Conservation (phyloP, 2,113 vertebrate species). For the Grallaria varia region DNA sequence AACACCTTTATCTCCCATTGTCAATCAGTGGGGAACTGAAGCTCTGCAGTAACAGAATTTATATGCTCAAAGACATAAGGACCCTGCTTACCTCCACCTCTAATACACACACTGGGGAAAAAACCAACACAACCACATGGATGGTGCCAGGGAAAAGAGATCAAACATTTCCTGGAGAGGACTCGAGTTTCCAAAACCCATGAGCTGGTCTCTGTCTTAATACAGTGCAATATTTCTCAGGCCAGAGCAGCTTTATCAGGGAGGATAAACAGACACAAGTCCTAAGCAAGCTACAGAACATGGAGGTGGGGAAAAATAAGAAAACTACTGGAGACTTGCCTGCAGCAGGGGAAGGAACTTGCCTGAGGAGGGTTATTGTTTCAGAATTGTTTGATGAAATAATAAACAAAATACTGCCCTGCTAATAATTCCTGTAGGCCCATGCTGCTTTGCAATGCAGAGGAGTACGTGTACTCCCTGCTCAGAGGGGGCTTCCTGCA, state of each 20-base stretch:
- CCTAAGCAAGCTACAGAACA: not conserved
- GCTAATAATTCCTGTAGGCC: slow-evolving; percentile 3
- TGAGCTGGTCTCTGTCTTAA: not conserved
- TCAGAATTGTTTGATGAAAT: slow-evolving; percentile 28
- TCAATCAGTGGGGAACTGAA: not conserved
- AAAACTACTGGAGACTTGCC: not conserved
- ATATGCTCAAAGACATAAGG: not conserved
- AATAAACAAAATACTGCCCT: slow-evolving; percentile 32
- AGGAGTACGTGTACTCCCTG: slow-evolving; percentile 4
- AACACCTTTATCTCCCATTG: not conserved
- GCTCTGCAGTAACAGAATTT: not conserved
- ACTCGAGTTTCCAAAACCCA: not conserved
- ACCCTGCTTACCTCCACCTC: not conserved
- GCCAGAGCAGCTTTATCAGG: not conserved
- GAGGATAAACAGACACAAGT: not conserved
- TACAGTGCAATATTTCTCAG: not conserved
- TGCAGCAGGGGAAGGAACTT: not conserved
- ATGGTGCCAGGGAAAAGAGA: not conserved
- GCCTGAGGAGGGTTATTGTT: not conserved
- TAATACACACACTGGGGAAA: not conserved
- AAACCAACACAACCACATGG: not conserved
- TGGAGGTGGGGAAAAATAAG: not conserved
- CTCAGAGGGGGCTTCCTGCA: slow-evolving; percentile 21
- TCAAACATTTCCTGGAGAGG: not conserved
- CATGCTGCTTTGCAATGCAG: not conserved